A percentile compares a stretch with the other conserved stretches of the same genome.
These are phyloP conservation scores for Cataglyphis rosenhaueri DNA, from an alignment of 2,888 invertebrate species.

Conservation along the genomic window DNA sequence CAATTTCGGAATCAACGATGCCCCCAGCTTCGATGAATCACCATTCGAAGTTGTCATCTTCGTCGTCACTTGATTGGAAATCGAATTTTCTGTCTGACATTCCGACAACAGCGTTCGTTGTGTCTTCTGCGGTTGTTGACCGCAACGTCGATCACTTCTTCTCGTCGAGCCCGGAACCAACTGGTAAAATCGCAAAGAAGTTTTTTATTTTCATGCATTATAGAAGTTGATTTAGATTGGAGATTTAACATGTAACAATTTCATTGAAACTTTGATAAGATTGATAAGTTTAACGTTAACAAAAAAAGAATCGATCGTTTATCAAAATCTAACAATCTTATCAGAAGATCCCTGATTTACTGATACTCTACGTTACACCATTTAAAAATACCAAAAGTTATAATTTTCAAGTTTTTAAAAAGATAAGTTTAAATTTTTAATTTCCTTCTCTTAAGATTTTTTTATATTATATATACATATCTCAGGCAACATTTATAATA, in stretches of 20 bases:
- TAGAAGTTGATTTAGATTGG: not conserved
- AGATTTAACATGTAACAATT: not conserved
- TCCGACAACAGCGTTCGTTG: conserved; percentile 77
- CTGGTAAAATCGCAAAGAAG: conserved; percentile 58
- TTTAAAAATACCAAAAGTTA: not conserved
- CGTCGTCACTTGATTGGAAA: conserved; percentile 63
- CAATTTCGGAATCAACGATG: conserved; percentile 88
- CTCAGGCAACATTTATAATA: conserved; percentile 65
- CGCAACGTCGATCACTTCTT: conserved; percentile 84
- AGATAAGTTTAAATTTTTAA: not conserved
- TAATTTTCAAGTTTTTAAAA: not conserved
- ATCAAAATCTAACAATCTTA: conserved; percentile 5
- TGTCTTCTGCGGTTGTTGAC: conserved; percentile 76
- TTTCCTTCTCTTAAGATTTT: not conserved
- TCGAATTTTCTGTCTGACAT: conserved; percentile 65
- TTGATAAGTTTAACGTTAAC: not conserved
- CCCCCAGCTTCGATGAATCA: conserved; percentile 77
- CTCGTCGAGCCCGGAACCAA: conserved; percentile 68
- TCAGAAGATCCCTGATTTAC: not conserved
- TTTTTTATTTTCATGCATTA: not conserved
- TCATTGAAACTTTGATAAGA: not conserved
- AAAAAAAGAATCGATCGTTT: not conserved
- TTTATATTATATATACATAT: not conserved
- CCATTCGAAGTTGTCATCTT: conserved; percentile 67
- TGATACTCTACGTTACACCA: not conserved